Evolutionary conservation across 2,797 vertebrate genomes (phyloP).

Genomic region (Delichon dasypus): DNA sequence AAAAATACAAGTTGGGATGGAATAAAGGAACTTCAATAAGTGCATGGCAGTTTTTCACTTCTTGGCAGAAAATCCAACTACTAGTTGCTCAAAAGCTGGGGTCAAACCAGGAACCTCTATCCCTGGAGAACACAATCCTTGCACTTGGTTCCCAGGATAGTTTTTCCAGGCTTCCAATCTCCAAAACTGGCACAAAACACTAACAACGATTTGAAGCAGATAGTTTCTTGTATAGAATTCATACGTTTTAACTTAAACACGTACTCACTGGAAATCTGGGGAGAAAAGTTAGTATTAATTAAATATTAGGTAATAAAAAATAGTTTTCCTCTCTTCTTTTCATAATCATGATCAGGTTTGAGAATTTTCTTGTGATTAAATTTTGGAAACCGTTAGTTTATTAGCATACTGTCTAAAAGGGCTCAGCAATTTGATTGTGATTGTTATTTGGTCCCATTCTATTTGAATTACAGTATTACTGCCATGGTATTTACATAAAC

Average conservation of each 20-base stretch:
- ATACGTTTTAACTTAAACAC: neutral
- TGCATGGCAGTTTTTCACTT: neutral
- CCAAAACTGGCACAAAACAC: neutral
- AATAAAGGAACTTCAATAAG: neutral
- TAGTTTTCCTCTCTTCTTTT: neutral
- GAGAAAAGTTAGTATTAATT: neutral
- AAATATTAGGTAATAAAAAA: neutral
- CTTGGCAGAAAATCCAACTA: constrained; percentile 18
- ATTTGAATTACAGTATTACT: neutral
- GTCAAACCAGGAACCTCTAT: constrained; percentile 19
- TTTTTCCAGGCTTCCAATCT: constrained; percentile 32
- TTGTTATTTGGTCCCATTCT: neutral
- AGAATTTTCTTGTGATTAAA: neutral
- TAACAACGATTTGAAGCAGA: neutral
- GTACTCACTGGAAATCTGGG: neutral
- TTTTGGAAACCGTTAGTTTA: neutral
- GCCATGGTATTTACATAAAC: neutral
- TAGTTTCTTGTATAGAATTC: neutral
- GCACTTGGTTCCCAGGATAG: constrained; percentile 34
- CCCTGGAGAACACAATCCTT: constrained; percentile 14
- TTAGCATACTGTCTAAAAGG: neutral
- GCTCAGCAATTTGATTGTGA: neutral
- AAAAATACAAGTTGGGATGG: constrained; percentile 3
- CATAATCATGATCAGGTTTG: neutral
- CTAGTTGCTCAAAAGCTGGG: neutral